Base-by-base conservation (phyloP, 2,888 invertebrate genomes). In the Ormyrus rosae region DNA sequence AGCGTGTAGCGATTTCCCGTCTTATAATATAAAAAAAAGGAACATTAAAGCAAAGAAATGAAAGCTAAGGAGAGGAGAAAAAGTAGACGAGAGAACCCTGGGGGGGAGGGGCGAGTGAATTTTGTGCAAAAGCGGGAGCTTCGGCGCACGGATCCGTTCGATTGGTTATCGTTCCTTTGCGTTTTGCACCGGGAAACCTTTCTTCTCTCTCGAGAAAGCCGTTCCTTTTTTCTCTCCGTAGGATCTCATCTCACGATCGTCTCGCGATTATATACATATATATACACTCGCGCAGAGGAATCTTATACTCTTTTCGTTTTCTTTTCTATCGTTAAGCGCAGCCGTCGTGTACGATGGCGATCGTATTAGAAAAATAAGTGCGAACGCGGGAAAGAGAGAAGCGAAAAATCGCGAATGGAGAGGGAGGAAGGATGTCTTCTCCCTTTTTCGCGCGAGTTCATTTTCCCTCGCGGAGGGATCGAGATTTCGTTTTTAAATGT, bases 401-500 rank as follows among this genome's bases (percentile, higher is more conserved):
- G 13, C 48, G 7, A 65, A 48, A 13, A 75, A n/a, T 13, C 11
- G 61, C 3, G 10, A 3, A 6, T 34, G 60, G 8, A n/a, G 46
- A 60, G 58, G 56, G 63, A 68, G 10, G 68, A 68, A 48, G 10
- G 13, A 46, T 13, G 2, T 34, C 34, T 10, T 19, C 56, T 76
- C 65, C 60, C 65, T 65, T 50, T 65, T 50, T 58, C 77, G 63
- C 51, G 56, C 8, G 10, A 53, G 50, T 34, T 34, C 53, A 75
- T 45, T 13, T 69, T 56, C 9, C 50, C 34, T 53, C 70, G 75
- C 34, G 13, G 13, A 70, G 69, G 64, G 60, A 34, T 61, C 46
- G 19, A 65, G n/a, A 70, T 78, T 74, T 73, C 60, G 55, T 81
- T 81, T 74, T 81, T 81, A 65, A 81, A 81, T 81, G 70, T 78